These are phyloP conservation scores for Euura lappo DNA, from an alignment of 1,140 invertebrate genomes.

Conservation along the genomic window DNA sequence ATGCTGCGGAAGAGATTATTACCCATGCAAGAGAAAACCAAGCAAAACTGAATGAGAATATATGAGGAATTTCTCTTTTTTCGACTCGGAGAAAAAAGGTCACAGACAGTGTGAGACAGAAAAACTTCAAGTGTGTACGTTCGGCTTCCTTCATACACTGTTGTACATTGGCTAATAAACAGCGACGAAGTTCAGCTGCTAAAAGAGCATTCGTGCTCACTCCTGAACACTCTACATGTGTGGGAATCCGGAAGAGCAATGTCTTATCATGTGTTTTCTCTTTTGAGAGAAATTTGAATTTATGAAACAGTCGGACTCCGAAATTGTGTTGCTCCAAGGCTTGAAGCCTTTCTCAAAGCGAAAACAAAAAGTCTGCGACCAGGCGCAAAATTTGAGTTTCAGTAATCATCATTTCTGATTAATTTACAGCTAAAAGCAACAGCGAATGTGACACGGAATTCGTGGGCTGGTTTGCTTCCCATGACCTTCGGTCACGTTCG, in stretches of 20 bases:
- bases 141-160: background rate
- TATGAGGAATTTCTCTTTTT: conserved; percentile 1
- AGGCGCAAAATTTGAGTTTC: background rate
- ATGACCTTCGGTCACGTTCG: background rate
- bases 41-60: too few species aligned
- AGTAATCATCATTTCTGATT: background rate
- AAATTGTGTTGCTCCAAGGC: background rate
- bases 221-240: background rate
- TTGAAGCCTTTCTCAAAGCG: background rate
- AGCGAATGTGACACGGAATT: background rate
- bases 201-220: background rate
- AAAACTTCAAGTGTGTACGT: background rate
- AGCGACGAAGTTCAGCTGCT: background rate
- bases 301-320: background rate
- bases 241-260: background rate
- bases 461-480: background rate
- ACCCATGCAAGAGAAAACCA: too few species aligned
- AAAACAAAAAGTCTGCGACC: background rate
- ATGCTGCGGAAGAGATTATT: background rate
- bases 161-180: background rate
- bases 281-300: background rate
- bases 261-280: background rate
- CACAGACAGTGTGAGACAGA: background rate
- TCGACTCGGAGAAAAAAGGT: background rate
- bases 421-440: background rate